These are phyloP conservation scores for Sebastes kiyomatsui DNA, from an alignment of 2,797 vertebrate genomes.

Conservation along the genomic window DNA sequence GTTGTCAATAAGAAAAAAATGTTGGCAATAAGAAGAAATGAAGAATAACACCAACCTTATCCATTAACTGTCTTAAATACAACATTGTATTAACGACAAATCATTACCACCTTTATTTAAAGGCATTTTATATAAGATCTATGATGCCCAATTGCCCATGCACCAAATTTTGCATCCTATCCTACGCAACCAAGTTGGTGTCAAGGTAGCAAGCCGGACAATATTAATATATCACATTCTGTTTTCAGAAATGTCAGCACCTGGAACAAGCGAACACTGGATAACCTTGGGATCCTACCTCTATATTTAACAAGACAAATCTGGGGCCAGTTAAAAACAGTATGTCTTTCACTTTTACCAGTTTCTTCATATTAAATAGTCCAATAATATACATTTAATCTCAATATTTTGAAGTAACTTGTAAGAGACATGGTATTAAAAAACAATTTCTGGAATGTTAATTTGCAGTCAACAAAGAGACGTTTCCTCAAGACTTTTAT, in stretches of 20 bases:
- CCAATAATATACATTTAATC: neutral
- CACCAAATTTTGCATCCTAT: neutral
- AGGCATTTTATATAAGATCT: neutral
- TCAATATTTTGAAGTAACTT: neutral
- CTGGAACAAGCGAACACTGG: constrained; percentile 69
- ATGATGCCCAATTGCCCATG: neutral
- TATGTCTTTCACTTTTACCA: constrained; percentile 28
- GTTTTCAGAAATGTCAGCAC: constrained; percentile 46
- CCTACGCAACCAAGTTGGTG: neutral
- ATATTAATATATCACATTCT: neutral
- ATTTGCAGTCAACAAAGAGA: constrained; percentile 55
- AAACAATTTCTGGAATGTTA: neutral
- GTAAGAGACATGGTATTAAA: neutral
- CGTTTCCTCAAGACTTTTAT: constrained; percentile 65
- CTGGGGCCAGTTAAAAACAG: constrained; percentile 55
- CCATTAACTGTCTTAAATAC: neutral
- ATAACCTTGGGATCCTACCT: constrained; percentile 60
- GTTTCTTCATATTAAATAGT: neutral
- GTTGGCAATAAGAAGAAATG: neutral
- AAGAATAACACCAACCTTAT: neutral
- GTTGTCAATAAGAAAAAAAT: neutral
- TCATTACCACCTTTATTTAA: neutral
- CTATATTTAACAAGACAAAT: constrained; percentile 63
- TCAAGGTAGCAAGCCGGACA: neutral
- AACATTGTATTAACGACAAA: neutral